These are phyloP conservation scores for Planiliza haematocheilus DNA, from an alignment of 2,113 vertebrate species.

Conservation along the genomic window DNA sequence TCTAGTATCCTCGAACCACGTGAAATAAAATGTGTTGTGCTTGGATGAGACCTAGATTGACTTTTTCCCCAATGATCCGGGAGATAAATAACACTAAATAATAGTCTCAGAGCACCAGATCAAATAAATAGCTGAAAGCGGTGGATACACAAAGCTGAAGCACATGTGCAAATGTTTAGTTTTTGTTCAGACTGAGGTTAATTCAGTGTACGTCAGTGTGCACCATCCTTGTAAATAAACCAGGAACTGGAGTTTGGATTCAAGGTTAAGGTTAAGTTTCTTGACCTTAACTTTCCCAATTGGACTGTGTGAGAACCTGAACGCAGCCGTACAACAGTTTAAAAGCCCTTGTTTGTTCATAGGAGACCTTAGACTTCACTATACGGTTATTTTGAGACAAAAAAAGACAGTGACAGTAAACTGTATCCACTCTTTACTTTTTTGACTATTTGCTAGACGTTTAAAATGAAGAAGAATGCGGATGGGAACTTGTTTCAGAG, in stretches of 20 bases:
- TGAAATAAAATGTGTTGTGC: too few species aligned
- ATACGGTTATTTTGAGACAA: background rate
- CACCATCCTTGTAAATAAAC: background rate
- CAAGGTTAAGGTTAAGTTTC: background rate
- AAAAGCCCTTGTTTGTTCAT: background rate
- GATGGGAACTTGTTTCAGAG: background rate
- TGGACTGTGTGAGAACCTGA: background rate
- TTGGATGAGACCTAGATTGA: too few species aligned
- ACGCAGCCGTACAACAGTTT: background rate
- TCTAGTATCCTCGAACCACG: too few species aligned
- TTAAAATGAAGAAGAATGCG: conserved; percentile 4
- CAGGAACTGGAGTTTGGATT: background rate
- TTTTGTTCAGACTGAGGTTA: too few species aligned
- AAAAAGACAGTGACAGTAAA: too few species aligned
- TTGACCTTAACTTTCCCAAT: background rate
- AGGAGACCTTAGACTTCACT: background rate
- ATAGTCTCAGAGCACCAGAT: background rate
- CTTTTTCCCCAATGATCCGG: too few species aligned
- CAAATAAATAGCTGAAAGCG: background rate
- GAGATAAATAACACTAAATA: background rate
- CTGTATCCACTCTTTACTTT: background rate
- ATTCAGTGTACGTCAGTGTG: background rate
- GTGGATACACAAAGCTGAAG: background rate
- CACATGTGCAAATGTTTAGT: background rate
- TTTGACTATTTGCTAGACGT: conserved; percentile 6